Percentiles rank a stretch among this genome's conserved stretches.
phyloP scores from a whole-genome alignment of 2,888 invertebrate species.

The Eupithecia subfuscata region DNA sequence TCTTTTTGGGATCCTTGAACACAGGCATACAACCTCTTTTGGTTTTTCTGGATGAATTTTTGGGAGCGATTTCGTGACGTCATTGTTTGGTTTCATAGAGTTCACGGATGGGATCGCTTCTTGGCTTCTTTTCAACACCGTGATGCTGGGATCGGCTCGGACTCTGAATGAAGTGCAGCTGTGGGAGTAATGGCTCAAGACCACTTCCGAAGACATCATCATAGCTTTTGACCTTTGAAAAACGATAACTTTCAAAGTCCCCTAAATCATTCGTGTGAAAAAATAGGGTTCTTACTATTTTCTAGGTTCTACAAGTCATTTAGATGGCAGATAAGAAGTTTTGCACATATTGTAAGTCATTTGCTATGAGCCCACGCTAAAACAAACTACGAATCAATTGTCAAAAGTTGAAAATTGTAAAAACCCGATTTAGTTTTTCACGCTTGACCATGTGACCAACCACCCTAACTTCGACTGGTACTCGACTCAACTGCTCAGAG shows the following conservation, averaged over 20 bases:
- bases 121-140: not conserved
- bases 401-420: too few species aligned
- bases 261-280: too few species aligned
- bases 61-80: not conserved
- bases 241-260: not conserved
- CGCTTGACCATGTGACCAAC: too few species aligned
- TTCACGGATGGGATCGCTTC: not conserved
- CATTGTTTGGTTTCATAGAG: not conserved
- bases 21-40: not conserved
- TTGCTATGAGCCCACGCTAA: too few species aligned
- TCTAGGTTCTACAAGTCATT: too few species aligned
- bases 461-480: too few species aligned
- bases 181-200: constrained; percentile 28
- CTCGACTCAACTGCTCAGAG: not conserved
- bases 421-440: too few species aligned
- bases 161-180: constrained; percentile 30
- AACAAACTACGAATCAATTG: too few species aligned
- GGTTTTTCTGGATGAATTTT: not conserved
- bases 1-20: constrained; percentile 26
- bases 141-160: not conserved
- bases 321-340: too few species aligned
- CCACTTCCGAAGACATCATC: constrained; percentile 24
- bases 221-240: constrained; percentile 34
- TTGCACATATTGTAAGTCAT: too few species aligned
- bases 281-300: too few species aligned